Conservation (phyloP, 2,797 vertebrate species). For the Leptodactylus fallax region DNA sequence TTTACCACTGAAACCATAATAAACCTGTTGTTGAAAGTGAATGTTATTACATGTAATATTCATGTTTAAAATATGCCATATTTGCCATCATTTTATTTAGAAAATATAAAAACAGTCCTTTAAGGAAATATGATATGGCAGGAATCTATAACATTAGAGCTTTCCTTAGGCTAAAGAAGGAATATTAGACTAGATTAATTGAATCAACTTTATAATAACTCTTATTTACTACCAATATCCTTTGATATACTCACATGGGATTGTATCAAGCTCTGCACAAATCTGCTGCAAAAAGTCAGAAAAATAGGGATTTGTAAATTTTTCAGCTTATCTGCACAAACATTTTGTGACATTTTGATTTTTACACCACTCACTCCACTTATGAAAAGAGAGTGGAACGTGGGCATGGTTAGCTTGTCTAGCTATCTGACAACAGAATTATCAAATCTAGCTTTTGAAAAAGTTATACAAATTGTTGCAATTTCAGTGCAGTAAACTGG, state of each 20-base stretch:
- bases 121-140: conserved; percentile 1
- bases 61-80: background rate
- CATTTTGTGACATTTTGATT: no score
- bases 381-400: no score
- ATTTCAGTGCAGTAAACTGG: no score
- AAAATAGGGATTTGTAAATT: no score
- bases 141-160: background rate
- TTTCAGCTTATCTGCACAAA: no score
- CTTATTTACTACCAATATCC: background rate
- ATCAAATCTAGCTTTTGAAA: no score
- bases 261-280: no score
- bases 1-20: conserved; percentile 49
- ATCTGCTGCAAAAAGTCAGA: no score
- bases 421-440: no score
- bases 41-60: conserved; percentile 38
- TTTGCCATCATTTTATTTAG: conserved; percentile 10
- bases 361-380: no score
- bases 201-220: background rate
- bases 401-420: no score
- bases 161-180: background rate
- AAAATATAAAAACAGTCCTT: background rate
- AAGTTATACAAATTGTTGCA: no score
- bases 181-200: background rate
- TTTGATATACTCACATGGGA: background rate
- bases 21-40: conserved; percentile 27